Percentiles rank a stretch among this genome's conserved stretches.
These are phyloP conservation scores for Meriones unguiculatus DNA, from an alignment of 2,113 vertebrate species.

Conservation along the genomic window DNA sequence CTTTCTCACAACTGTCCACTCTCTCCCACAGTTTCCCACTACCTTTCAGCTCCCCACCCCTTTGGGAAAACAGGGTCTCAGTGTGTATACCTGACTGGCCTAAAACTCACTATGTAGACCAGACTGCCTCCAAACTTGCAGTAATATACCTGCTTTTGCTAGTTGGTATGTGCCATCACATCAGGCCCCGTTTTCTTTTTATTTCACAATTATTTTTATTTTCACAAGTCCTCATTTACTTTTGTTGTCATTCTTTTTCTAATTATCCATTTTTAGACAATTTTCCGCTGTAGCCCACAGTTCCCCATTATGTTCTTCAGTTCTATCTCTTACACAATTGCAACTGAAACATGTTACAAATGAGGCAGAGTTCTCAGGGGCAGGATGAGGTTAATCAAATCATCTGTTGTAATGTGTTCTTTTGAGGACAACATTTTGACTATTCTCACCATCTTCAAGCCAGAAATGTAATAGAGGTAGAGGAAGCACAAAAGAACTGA, in stretches of 20 bases:
- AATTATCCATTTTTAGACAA: neutral
- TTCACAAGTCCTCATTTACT: neutral
- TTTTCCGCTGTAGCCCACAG: neutral
- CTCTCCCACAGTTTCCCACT: neutral
- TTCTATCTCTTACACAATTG: neutral
- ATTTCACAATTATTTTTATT: neutral
- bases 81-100: neutral
- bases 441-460: conserved; percentile 11
- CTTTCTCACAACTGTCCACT: neutral
- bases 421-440: conserved; percentile 50
- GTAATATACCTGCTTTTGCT: neutral
- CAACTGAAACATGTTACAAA: conserved; percentile 65
- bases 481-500: conserved; percentile 11
- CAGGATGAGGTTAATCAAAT: conserved; percentile 20
- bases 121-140: neutral
- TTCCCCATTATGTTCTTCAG: neutral
- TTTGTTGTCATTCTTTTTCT: neutral
- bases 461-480: conserved; percentile 32
- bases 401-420: conserved; percentile 23
- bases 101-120: neutral
- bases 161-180: neutral
- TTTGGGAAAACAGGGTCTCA: neutral
- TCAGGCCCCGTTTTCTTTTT: neutral
- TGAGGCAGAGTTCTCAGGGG: conserved; percentile 1
- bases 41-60: neutral